Evolutionary conservation across 2,797 vertebrate species (phyloP), one percentile per base, ranked within the genome.

Genomic region (Nothura maculosa): DNA sequence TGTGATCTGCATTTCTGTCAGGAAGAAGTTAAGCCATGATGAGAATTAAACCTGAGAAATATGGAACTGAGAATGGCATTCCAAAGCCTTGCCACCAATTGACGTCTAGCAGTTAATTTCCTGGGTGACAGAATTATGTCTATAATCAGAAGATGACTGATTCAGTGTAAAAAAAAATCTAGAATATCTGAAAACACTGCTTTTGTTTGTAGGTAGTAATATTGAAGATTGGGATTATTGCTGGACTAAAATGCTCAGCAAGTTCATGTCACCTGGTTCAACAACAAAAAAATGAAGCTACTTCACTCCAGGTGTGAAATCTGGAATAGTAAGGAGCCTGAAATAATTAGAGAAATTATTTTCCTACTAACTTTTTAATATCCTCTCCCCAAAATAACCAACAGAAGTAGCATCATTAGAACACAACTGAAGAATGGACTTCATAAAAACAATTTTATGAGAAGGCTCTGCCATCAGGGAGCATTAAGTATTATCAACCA

Each of bases 401-500:
- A 47, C 40, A 78, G 47, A 91, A 94, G 36, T 45, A 64, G 70
- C 73, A 83, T 43, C 28, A 48, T 70, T 83, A 87, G 74, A 73
- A 87, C 50, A 87, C 58, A 92, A 57, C 43, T 94, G 89, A 95
- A 89, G 85, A 79, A 95, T 92, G 85, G 67, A 85, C 86, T 93
- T 94, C 80, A 93, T 94, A 94, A 94, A 95, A 85, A 75, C 50
- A 69, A 36, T 75, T 93, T 94, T 63, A 94, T 85, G 89, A 89
- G 92, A 80, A 34, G 36, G 34, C 8, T 92, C 55, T 89, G 84
- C 89, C 69, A 48, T 57, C 38, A 87, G 92, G 86, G 94, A 93
- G 43, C 60, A 69, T 75, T 92, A 94, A 92, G 45, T 78, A 57
- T 30, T 81, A 89, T 92, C 95, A 94, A 83, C 21, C 40, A 91